phyloP scores from a whole-genome alignment of 2,888 invertebrate species.

The Melolontha melolontha region DNA sequence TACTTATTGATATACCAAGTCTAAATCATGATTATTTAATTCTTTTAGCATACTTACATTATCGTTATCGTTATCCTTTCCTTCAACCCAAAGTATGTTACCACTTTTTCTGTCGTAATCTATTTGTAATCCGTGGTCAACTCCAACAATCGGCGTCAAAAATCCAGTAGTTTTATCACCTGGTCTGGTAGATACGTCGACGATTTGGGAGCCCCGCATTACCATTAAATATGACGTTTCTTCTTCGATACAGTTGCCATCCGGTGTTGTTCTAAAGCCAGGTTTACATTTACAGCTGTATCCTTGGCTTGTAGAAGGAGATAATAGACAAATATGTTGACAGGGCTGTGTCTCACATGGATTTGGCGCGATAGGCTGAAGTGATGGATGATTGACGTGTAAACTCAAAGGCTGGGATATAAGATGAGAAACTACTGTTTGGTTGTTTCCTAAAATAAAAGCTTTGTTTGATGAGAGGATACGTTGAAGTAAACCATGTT shows the following conservation, averaged over 20 bases:
- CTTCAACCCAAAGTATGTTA: constrained; percentile 89
- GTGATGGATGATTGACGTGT: constrained; percentile 93
- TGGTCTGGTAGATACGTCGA: constrained; percentile 83
- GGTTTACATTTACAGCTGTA: constrained; percentile 94
- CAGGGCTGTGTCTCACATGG: constrained; percentile 84
- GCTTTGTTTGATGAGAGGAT: background rate
- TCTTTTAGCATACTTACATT: constrained; percentile 61
- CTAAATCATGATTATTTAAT: too few species aligned
- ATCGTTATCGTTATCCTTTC: constrained; percentile 80
- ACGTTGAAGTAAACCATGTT: background rate
- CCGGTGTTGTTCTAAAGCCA: constrained; percentile 77
- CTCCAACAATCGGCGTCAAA: constrained; percentile 88
- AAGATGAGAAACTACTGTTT: constrained; percentile 93
- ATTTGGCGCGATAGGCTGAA: constrained; percentile 84
- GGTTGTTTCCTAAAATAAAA: constrained; percentile 77
- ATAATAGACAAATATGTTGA: constrained; percentile 91
- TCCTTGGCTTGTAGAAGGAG: constrained; percentile 76
- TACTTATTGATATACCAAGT: too few species aligned
- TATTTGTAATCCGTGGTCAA: constrained; percentile 87
- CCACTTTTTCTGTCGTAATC: constrained; percentile 92
- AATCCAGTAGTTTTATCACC: constrained; percentile 83
- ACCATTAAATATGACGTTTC: constrained; percentile 91
- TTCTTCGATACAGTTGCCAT: constrained; percentile 84
- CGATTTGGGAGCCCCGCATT: constrained; percentile 88
- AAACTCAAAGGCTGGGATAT: constrained; percentile 96